Evolutionary conservation across 2,113 vertebrate genomes (phyloP), one percentile per base, ranked within the genome.

Genomic region (Cardinalis cardinalis): DNA sequence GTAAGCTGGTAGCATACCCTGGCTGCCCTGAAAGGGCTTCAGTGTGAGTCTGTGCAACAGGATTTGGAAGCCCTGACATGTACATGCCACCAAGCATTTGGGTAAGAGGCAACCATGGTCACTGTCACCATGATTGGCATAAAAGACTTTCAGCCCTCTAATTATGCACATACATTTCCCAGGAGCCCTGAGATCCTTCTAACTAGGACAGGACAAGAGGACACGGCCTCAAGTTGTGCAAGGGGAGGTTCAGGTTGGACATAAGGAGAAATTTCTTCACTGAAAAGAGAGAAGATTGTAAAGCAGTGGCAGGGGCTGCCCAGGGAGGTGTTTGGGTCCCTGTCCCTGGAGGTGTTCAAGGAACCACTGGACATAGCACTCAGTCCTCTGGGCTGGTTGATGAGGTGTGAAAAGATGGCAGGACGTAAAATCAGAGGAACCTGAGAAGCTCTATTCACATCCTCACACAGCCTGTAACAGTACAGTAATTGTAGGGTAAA

Each of bases 141-240:
- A 64, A 69, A 69, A 65, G n/a, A 26, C 14, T 34, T 61, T 31
- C 44, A 79, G n/a, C 25, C 29, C 46, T n/a, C 72, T 83, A 61
- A 60, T 53, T 72, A 36, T 56, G 36, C 32, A 48, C 38, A 38
- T 7, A 18, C 7, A 31, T 41, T 29, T 10, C 44, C 48, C 5
- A 23, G 36, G 18, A 83, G 31, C n/a, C 28, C 32, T 34, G 18
- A 61, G 38, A 40, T 18, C 72, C 36, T 48, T 21, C 5, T 1
- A 48, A 53, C 21, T 23, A 23, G 48, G n/a, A 72, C 23, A 53
- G 48, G 28, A 38, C 26, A 44, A 53, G 32, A 44, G 40, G 40
- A 44, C 13, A 36, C 0, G 0, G 38, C 56, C 38, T 61, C 38
- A 17, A 5, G 32, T 3, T 52, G 56, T 43, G 32, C 26, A 32